A percentile compares a stretch with the other conserved stretches of the same genome.
Conservation (phyloP, 1,140 invertebrate genomes). For the Caenorhabditis brenneri region DNA sequence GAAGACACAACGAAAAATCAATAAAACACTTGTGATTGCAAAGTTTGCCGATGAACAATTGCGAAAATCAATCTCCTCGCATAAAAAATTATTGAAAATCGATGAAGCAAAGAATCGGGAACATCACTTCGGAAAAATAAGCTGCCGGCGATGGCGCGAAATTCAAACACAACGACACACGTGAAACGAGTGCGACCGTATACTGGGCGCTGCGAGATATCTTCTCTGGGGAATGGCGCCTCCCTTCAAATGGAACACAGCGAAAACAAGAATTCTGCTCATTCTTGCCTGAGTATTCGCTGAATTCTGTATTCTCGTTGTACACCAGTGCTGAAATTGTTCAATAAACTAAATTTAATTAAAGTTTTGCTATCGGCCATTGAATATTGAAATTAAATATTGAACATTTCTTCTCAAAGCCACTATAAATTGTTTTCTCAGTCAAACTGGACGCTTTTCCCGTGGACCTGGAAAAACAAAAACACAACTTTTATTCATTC, state of each 20-base stretch:
- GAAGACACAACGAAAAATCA: no score
- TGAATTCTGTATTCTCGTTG: neutral
- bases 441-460: no score
- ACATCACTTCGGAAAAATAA: no score
- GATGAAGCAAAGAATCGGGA: neutral
- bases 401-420: no score
- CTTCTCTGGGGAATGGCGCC: neutral
- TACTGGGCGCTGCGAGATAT: neutral
- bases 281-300: neutral
- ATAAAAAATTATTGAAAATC: neutral
- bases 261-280: neutral
- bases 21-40: no score
- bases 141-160: neutral
- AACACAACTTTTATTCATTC: neutral
- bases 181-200: constrained; percentile 21
- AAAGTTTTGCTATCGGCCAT: no score
- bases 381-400: no score
- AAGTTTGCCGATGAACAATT: no score
- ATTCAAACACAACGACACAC: constrained; percentile 11
- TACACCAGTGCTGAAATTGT: no score
- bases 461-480: neutral
- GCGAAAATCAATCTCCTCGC: no score
- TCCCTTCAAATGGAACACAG: constrained; percentile 14
- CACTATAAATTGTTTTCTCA: no score
- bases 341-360: no score